A percentile compares a stretch with the other conserved stretches of the same genome.
Evolutionary conservation across 2,797 vertebrate species (phyloP).

Genomic region (Siniperca undulata): DNA sequence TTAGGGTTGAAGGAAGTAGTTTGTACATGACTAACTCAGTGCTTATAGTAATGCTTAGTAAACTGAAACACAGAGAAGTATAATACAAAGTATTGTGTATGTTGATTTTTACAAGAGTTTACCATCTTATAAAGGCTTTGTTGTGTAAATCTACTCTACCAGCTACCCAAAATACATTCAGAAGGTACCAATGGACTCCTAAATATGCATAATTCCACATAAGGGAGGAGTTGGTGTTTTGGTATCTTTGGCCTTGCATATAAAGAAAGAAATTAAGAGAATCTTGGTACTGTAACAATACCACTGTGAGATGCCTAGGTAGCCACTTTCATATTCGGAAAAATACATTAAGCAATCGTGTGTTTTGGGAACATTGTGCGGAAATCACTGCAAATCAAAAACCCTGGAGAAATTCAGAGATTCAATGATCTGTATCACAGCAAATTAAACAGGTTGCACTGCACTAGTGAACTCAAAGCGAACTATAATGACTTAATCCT

Average conservation of each 20-base stretch:
- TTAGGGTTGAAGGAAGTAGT: conserved; percentile 11
- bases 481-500: conserved; percentile 14
- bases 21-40: conserved; percentile 13
- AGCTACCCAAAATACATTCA: conserved; percentile 55
- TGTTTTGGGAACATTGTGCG: conserved; percentile 2
- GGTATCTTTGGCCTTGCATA: not conserved
- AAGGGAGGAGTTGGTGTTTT: not conserved
- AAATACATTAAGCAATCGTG: not conserved
- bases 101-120: not conserved
- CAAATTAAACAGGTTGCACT: not conserved
- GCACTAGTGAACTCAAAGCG: conserved; percentile 21
- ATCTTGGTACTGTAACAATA: not conserved
- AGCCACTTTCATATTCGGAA: conserved; percentile 59
- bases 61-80: not conserved
- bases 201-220: conserved; percentile 20
- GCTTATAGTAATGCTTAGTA: not conserved
- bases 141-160: not conserved
- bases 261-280: not conserved
- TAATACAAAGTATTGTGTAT: not conserved
- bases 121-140: not conserved
- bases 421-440: not conserved
- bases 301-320: conserved; percentile 38
- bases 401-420: not conserved
- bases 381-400: not conserved
- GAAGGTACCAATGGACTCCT: conserved; percentile 67